Conservation (phyloP, 92 coral and sea anemone genomes). For the Paramuricea clavata region DNA sequence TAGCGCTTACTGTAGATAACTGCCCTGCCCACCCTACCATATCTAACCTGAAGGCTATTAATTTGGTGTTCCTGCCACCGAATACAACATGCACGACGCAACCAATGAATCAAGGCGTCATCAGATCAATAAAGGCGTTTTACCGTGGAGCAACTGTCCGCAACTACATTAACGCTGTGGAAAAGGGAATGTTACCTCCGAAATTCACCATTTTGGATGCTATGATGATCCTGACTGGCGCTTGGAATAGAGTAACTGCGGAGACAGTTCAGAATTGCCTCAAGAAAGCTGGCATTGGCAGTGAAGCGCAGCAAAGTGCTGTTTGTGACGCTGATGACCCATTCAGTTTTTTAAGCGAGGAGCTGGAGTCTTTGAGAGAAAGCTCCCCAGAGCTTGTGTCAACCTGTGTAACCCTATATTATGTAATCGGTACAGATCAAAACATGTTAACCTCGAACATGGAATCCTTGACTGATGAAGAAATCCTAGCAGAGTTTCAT, state of each 20-base stretch:
- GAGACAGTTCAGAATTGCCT: constrained; percentile 63
- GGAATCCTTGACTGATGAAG: constrained; percentile 45
- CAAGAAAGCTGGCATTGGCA: constrained; percentile 60
- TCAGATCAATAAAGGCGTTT: constrained; percentile 56
- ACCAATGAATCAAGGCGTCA: constrained; percentile 70
- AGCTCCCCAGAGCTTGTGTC: constrained; percentile 64
- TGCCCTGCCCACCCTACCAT: constrained; percentile 69
- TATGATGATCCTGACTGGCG: constrained; percentile 62
- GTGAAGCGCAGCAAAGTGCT: constrained; percentile 56
- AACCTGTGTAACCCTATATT: no score
- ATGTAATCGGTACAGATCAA: constrained; percentile 35
- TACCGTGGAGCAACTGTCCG: constrained; percentile 69
- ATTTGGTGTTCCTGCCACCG: constrained; percentile 66
- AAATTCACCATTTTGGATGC: constrained; percentile 74
- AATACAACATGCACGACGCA: constrained; percentile 68
- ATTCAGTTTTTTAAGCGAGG: constrained; percentile 61
- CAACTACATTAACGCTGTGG: constrained; percentile 69
- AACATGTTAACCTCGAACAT: constrained; percentile 26
- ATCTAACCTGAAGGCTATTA: constrained; percentile 55
- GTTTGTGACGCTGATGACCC: constrained; percentile 44
- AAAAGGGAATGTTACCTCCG: constrained; percentile 74
- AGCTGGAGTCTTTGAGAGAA: constrained; percentile 75
- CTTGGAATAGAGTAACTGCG: constrained; percentile 68
- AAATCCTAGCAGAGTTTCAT: constrained; percentile 53
- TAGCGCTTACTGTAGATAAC: constrained; percentile 55